phyloP scores from a whole-genome alignment of 2,888 invertebrate genomes.

The Metacarcinus magister region DNA sequence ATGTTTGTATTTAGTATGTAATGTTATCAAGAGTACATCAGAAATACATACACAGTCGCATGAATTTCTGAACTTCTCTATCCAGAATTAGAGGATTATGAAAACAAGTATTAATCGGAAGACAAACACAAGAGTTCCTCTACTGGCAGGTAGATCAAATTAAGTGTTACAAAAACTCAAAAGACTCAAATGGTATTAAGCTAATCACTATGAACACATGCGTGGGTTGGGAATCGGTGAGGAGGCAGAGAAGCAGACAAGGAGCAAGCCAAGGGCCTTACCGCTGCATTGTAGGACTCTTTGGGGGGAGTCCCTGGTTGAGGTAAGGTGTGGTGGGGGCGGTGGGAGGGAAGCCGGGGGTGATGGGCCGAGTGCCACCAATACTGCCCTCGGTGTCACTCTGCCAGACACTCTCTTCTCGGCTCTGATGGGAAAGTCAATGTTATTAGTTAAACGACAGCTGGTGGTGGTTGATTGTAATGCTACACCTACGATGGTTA shows the following conservation, averaged over 20 bases:
- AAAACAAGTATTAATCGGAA: constrained; percentile 37
- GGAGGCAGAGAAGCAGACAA: neutral
- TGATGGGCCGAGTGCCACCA: constrained; percentile 88
- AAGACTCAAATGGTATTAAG: constrained; percentile 22
- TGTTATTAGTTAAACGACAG: neutral
- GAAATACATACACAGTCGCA: neutral
- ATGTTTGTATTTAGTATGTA: neutral
- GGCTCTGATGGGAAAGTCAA: constrained; percentile 72
- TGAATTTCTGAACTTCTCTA: neutral
- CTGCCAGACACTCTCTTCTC: constrained; percentile 81
- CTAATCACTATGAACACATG: constrained; percentile 33
- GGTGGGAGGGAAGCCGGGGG: constrained; percentile 95
- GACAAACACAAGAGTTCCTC: neutral
- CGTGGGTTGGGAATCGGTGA: constrained; percentile 33
- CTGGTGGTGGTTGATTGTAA: neutral
- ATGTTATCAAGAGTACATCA: neutral
- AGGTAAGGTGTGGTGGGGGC: constrained; percentile 94
- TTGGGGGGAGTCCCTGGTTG: constrained; percentile 91
- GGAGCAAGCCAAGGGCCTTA: constrained; percentile 83
- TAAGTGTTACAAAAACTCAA: constrained; percentile 8
- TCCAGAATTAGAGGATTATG: constrained; percentile 13
- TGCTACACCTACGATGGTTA: neutral
- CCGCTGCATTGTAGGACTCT: constrained; percentile 91
- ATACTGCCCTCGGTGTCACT: constrained; percentile 80
- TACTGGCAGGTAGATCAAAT: neutral